Conservation (phyloP, 2,113 vertebrate genomes). For the Ictalurus punctatus region DNA sequence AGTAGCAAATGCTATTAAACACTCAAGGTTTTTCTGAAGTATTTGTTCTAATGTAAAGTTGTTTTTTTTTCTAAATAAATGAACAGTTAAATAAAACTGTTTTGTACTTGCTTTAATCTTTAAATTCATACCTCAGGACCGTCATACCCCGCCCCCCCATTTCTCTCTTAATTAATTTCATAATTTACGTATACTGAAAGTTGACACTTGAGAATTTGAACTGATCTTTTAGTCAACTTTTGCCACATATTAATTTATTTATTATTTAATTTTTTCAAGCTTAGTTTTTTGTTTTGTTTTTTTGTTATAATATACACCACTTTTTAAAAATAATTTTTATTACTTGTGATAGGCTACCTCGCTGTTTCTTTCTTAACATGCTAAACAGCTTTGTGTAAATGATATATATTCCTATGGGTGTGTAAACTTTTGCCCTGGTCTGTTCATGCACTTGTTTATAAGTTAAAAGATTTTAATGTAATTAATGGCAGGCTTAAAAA, state of each 20-base stretch:
- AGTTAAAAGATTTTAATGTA: not conserved
- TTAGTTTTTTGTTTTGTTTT: not conserved
- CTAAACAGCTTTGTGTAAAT: not conserved
- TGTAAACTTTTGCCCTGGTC: not conserved
- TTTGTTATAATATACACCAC: not conserved
- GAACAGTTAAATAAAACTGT: not conserved
- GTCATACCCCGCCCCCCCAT: not conserved
- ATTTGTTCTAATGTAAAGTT: not conserved
- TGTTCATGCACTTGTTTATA: not conserved
- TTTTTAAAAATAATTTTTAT: not conserved
- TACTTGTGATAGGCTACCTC: not conserved
- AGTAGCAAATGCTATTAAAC: not conserved
- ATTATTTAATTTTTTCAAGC: not conserved
- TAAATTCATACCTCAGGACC: not conserved
- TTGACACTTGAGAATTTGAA: not conserved
- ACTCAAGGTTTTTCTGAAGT: not conserved
- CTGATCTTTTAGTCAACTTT: not conserved
- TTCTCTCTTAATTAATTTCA: not conserved
- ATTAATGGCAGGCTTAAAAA: not conserved
- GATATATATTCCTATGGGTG: not conserved
- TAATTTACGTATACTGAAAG: not conserved
- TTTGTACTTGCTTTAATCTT: not conserved
- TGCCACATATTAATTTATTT: not conserved
- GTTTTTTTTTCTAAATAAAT: conserved; percentile 34
- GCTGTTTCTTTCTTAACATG: no score